Percentiles rank a stretch among this genome's conserved stretches.
These are phyloP conservation scores for Argyresthia goedartella DNA, from an alignment of 2,888 invertebrate genomes.

Conservation along the genomic window DNA sequence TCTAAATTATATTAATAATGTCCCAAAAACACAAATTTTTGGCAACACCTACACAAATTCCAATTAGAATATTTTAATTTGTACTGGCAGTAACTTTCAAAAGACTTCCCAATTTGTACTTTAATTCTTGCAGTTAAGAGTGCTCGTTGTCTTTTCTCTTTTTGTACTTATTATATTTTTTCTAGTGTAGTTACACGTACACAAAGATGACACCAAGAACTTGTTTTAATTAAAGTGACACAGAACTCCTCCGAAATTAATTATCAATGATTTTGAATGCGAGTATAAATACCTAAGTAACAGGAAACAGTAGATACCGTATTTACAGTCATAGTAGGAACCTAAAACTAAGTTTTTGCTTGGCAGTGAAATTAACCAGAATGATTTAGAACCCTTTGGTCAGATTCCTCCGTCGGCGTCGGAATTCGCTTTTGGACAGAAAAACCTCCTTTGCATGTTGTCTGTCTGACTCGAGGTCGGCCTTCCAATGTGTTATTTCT, in stretches of 20 bases:
- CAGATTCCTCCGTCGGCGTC: too few relatives aligned
- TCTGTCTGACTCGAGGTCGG: too few relatives aligned
- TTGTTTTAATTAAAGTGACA: constrained; percentile 38
- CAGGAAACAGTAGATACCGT: constrained; percentile 21
- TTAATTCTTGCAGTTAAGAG: constrained; percentile 49
- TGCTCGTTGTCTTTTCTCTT: constrained; percentile 46
- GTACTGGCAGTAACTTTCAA: constrained; percentile 61
- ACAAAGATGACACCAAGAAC: constrained; percentile 55
- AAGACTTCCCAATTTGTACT: constrained; percentile 70
- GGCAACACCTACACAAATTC: constrained; percentile 63
- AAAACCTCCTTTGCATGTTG: too few relatives aligned
- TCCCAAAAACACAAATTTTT: constrained; percentile 60
- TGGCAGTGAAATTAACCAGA: too few relatives aligned
- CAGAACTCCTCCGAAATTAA: constrained; percentile 43
- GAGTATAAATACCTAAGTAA: constrained; percentile 21
- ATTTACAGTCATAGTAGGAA: constrained; percentile 35
- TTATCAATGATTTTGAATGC: constrained; percentile 22
- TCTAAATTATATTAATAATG: constrained; percentile 48
- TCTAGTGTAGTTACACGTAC: constrained; percentile 33
- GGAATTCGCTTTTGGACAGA: too few relatives aligned
- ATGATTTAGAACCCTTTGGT: too few relatives aligned
- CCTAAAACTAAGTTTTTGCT: too few relatives aligned
- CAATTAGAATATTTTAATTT: constrained; percentile 44
- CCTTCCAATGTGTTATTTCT: too few relatives aligned
- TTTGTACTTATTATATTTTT: constrained; percentile 23